phyloP scores from a whole-genome alignment of 2,113 vertebrate species.

The Cygnus buccinator region DNA sequence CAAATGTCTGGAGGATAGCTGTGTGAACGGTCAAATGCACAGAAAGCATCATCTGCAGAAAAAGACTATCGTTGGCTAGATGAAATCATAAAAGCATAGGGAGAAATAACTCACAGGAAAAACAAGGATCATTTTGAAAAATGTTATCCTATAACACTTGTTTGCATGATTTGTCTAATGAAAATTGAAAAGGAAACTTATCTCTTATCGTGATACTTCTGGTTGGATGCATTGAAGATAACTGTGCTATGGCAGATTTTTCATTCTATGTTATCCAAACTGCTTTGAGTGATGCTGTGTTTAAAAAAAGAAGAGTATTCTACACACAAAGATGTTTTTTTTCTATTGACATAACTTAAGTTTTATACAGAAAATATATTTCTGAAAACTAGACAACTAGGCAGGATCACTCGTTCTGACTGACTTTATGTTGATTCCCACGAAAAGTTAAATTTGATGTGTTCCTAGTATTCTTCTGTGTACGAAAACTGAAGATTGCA shows the following conservation, averaged over 20 bases:
- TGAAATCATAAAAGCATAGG: background rate
- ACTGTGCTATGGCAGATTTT: background rate
- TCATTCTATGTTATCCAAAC: background rate
- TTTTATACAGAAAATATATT: background rate
- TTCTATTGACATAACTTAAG: background rate
- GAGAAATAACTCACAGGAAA: background rate
- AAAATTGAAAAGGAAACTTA: background rate
- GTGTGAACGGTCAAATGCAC: background rate
- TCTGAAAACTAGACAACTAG: background rate
- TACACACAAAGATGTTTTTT: background rate
- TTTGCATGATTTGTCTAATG: background rate
- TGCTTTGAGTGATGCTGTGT: background rate
- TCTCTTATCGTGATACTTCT: background rate
- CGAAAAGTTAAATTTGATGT: background rate
- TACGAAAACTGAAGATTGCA: background rate
- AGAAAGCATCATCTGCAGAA: background rate
- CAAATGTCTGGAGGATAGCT: background rate
- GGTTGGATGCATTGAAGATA: background rate
- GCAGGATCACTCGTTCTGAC: background rate
- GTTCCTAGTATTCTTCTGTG: background rate
- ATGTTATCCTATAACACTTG: rapidly evolving
- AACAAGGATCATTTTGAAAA: background rate
- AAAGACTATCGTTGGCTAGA: background rate
- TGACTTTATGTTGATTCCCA: background rate
- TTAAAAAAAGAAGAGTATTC: background rate